These are phyloP conservation scores for Drosophila sp. DNA, from an alignment of 1,140 invertebrate species.

Conservation along the genomic window DNA sequence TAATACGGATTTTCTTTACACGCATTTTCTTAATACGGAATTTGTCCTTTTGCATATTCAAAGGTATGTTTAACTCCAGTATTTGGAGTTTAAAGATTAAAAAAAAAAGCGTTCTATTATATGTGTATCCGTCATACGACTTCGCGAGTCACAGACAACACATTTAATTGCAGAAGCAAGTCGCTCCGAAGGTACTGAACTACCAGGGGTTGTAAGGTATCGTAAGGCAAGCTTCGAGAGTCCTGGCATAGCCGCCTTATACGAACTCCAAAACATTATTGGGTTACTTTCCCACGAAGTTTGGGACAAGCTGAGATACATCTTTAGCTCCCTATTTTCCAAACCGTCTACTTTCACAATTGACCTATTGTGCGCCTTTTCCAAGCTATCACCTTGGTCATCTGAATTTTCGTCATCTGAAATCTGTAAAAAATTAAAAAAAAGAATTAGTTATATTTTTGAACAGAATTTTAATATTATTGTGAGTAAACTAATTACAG, in stretches of 20 bases:
- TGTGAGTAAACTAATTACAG: neutral
- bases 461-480: neutral
- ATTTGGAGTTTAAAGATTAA: too few relatives aligned
- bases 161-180: neutral
- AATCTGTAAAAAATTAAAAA: slow-evolving; percentile 3
- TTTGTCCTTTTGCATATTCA: neutral
- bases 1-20: too few relatives aligned
- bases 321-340: neutral
- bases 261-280: neutral
- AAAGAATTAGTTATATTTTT: slow-evolving; percentile 4
- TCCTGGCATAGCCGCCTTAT: neutral
- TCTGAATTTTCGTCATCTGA: neutral
- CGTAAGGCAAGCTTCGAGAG: neutral
- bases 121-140: too few relatives aligned
- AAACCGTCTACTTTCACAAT: neutral
- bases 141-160: too few relatives aligned
- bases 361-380: neutral
- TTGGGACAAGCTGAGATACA: neutral
- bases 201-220: neutral
- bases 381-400: neutral
- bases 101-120: too few relatives aligned
- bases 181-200: neutral
- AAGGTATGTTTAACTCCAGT: neutral
- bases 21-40: too few relatives aligned
- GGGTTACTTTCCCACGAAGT: neutral